A percentile compares a stretch with the other conserved stretches of the same genome.
Evolutionary conservation across 2,113 vertebrate genomes (phyloP).

Genomic region (Phainopepla nitens): DNA sequence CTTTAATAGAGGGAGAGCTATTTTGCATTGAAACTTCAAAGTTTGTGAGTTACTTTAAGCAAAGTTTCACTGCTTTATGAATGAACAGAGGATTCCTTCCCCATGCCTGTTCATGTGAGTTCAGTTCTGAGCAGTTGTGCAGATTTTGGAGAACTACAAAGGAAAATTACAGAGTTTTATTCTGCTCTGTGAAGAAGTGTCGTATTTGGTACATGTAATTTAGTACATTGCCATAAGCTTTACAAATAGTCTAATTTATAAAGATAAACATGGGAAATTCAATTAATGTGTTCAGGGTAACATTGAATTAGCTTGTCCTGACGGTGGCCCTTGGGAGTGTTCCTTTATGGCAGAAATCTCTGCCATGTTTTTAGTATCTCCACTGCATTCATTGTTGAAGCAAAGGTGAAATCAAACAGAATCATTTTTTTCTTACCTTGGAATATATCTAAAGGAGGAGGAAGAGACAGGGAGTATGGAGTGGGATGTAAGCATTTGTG

Average conservation of each 20-base stretch:
- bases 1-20: neutral
- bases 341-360: neutral
- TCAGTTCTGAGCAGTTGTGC: neutral
- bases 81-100: neutral
- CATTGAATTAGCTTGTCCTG: neutral
- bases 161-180: neutral
- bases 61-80: neutral
- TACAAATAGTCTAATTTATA: neutral
- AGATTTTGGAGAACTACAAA: neutral
- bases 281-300: neutral
- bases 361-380: neutral
- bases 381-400: neutral
- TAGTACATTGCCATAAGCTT: neutral
- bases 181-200: neutral
- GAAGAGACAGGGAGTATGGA: neutral
- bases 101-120: neutral
- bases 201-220: neutral
- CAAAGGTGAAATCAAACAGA: neutral
- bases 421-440: neutral
- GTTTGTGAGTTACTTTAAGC: neutral
- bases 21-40: neutral
- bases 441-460: neutral
- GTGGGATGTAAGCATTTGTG: neutral
- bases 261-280: neutral
- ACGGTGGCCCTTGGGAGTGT: neutral